Evolutionary conservation across 2,797 vertebrate genomes (phyloP).

Genomic region (Varecia variegata): DNA sequence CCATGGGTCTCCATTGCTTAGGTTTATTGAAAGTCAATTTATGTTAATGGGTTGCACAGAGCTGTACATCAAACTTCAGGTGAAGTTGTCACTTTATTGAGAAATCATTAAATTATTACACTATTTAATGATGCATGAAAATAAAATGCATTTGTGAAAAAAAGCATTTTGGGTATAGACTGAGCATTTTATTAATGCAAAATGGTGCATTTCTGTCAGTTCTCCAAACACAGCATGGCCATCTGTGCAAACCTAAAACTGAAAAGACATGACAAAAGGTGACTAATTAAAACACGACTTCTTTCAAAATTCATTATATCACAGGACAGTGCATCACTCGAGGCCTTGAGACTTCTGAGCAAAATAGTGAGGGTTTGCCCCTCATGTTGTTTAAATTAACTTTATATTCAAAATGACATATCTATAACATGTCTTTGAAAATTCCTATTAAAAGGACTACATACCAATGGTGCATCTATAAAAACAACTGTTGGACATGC

Average conservation of each 20-base stretch:
- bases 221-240: slow-evolving; percentile 26
- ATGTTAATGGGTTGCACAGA: slow-evolving; percentile 63
- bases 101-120: slow-evolving; percentile 74
- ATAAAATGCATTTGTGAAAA: slow-evolving; percentile 48
- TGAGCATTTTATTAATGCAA: slow-evolving; percentile 21
- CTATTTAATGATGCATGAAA: slow-evolving; percentile 68
- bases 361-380: neutral
- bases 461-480: neutral
- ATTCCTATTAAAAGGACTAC: neutral
- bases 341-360: neutral
- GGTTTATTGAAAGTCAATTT: slow-evolving; percentile 72
- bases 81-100: slow-evolving; percentile 66
- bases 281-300: slow-evolving; percentile 61
- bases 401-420: neutral
- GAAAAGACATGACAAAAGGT: slow-evolving; percentile 56
- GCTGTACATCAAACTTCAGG: slow-evolving; percentile 58
- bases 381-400: neutral
- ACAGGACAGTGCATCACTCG: neutral
- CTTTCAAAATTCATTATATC: slow-evolving; percentile 48
- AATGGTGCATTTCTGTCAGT: slow-evolving; percentile 36
- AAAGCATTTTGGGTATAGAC: neutral
- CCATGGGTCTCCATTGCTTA: slow-evolving; percentile 35
- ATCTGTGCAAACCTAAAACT: slow-evolving; percentile 56
- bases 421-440: neutral
- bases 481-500: neutral